These are phyloP conservation scores for Falco berigora DNA, from an alignment of 2,797 vertebrate genomes.

Conservation along the genomic window DNA sequence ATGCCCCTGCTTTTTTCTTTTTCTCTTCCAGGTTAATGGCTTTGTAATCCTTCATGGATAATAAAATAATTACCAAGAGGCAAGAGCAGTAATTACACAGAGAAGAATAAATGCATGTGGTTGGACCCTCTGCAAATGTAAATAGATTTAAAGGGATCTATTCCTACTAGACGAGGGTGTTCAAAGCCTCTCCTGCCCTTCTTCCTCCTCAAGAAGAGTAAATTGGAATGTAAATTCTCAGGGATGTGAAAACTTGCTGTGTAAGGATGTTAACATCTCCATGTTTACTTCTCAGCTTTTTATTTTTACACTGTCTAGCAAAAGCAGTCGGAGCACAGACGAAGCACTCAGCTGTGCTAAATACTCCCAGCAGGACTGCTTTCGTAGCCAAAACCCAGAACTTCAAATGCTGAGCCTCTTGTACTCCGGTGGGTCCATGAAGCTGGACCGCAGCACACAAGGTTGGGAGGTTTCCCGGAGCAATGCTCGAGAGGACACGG, in stretches of 20 bases:
- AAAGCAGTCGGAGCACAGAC: not conserved
- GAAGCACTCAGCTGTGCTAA: not conserved
- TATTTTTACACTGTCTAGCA: not conserved
- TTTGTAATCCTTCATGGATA: not conserved
- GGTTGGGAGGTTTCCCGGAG: not conserved
- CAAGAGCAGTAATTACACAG: not conserved
- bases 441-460: fast-evolving
- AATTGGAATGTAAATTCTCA: not conserved
- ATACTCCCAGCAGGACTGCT: not conserved
- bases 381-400: not conserved
- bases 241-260: not conserved
- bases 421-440: fast-evolving
- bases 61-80: not conserved
- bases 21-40: constrained; percentile 14
- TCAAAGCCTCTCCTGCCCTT: not conserved
- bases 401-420: not conserved
- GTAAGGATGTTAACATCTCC: not conserved
- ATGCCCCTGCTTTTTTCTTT: constrained; percentile 1
- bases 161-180: not conserved
- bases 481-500: fast-evolving
- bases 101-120: not conserved
- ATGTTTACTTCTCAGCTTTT: not conserved
- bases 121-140: not conserved
- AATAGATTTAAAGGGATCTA: not conserved
- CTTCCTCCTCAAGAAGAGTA: not conserved